phyloP scores from a whole-genome alignment of 1,140 invertebrate genomes.

The Anastatus disparis region DNA sequence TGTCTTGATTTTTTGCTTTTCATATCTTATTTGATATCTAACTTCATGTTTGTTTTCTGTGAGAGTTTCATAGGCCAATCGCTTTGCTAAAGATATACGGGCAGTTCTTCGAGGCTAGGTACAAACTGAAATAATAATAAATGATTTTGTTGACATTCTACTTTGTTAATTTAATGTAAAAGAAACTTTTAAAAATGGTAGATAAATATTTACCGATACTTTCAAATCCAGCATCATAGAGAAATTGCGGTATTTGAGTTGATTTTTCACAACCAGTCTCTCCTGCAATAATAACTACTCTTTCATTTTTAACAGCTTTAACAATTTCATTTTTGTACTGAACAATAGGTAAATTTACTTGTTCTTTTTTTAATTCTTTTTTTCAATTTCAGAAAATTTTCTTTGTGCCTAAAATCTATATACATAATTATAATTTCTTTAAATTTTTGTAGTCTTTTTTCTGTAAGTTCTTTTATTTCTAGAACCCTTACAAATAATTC shows the following conservation, averaged over 20 bases:
- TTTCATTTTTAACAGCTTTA: too few relatives aligned
- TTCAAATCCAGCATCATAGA: constrained; percentile 84
- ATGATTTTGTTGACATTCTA: background rate
- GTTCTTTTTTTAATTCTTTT: too few relatives aligned
- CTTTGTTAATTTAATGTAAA: background rate
- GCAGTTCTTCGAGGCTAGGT: constrained; percentile 96
- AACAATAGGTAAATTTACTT: too few relatives aligned
- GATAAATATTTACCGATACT: constrained; percentile 85
- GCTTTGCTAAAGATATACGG: constrained; percentile 92
- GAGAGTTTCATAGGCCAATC: constrained; percentile 93
- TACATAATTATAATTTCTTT: constrained; percentile 80
- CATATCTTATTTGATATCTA: constrained; percentile 97
- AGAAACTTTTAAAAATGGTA: too few relatives aligned
- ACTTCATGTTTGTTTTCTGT: constrained; percentile 88
- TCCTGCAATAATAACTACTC: constrained; percentile 79
- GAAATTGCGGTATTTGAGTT: constrained; percentile 90
- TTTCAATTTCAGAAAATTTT: constrained; percentile 86
- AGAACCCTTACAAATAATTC: constrained; percentile 68
- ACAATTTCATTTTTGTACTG: too few relatives aligned
- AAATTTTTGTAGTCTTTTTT: constrained; percentile 72
- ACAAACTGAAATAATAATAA: constrained; percentile 77
- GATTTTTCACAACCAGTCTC: constrained; percentile 92
- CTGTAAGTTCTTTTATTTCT: constrained; percentile 65
- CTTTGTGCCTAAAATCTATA: constrained; percentile 91
- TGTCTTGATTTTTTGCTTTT: constrained; percentile 89